Evolutionary conservation across 1,140 invertebrate genomes (phyloP).

Genomic region (Cotesia glomerata): DNA sequence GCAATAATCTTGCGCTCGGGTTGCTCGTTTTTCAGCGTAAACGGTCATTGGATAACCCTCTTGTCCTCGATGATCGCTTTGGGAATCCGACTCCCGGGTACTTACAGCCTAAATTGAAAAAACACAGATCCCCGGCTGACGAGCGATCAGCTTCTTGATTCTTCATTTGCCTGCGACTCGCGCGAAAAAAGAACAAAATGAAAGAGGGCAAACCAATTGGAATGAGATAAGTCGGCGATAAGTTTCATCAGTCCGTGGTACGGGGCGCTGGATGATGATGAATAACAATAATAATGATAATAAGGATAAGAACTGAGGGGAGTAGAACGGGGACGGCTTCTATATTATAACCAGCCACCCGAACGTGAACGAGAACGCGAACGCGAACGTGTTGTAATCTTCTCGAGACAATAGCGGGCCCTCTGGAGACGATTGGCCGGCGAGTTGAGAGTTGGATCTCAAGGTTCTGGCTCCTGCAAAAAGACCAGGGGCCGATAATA

Average conservation of each 20-base stretch:
- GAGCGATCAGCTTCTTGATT: background rate
- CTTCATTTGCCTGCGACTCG: background rate
- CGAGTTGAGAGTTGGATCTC: background rate
- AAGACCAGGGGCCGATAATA: constrained; percentile 58
- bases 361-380: constrained; percentile 31
- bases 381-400: constrained; percentile 61
- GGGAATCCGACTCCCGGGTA: constrained; percentile 4
- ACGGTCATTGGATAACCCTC: constrained; percentile 48
- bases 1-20: constrained; percentile 54
- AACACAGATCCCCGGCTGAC: background rate
- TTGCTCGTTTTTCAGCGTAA: constrained; percentile 56
- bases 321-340: constrained; percentile 39
- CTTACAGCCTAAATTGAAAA: constrained; percentile 22
- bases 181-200: background rate
- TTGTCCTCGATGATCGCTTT: constrained; percentile 34
- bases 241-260: background rate
- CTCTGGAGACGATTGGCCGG: constrained; percentile 41
- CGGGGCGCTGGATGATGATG: background rate
- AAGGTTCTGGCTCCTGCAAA: constrained; percentile 39
- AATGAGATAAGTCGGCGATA: constrained; percentile 7
- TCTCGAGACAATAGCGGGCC: constrained; percentile 58
- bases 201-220: background rate
- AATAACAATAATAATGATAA: constrained; percentile 26
- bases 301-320: constrained; percentile 28
- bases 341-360: constrained; percentile 59